Evolutionary conservation across 30 jellyfish, hydroid and myxozoan species (phyloP), one percentile per base, ranked within the genome.

Genomic region (Hydractinia echinata): DNA sequence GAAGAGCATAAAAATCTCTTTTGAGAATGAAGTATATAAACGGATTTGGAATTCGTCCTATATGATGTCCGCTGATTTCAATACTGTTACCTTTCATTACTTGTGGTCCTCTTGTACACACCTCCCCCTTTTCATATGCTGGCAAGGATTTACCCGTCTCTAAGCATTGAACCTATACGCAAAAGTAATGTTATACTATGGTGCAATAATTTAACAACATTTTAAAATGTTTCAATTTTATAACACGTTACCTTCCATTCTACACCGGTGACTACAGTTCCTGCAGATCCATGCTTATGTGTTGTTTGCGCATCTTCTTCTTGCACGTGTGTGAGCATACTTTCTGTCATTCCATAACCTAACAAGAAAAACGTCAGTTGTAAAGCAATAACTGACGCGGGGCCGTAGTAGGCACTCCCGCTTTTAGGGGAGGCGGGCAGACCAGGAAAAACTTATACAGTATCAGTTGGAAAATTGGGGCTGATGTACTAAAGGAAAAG

Each of bases 101-200:
- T 73, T 92, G 98, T 15, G 96, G 96, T 4, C 98, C 98, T 72
- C 87, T 76, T 49, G 84, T 81, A 15, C 86, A 92, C 51, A 92
- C 93, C 61, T 92, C 98, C 1, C 98, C 98, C 18, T 55, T 49
- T 68, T 82, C 85, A 62, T 92, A n/a, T 10, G 93, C 89, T 60
- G 89, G 90, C 51, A 84, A 71, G 1, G 79, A 51, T 79, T 86
- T 81, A 7, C 98, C 96, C 13, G 84, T 77, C 14, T 30, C 89
- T 5, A 81, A 18, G 76, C 82, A 89, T 15, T 83, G 72, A 18
- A 89, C 73, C 97, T 89, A 53, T 19, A 69, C 39, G 74, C 39
- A 7, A 64, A 64, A 13, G 1, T 0, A 58, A 58, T 58, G 69
- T 58, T 13, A 64, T 6, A 64, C 3, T 6, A 6, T 13, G 0